phyloP scores from a whole-genome alignment of 2,113 vertebrate genomes.

The Calidris pygmaea region DNA sequence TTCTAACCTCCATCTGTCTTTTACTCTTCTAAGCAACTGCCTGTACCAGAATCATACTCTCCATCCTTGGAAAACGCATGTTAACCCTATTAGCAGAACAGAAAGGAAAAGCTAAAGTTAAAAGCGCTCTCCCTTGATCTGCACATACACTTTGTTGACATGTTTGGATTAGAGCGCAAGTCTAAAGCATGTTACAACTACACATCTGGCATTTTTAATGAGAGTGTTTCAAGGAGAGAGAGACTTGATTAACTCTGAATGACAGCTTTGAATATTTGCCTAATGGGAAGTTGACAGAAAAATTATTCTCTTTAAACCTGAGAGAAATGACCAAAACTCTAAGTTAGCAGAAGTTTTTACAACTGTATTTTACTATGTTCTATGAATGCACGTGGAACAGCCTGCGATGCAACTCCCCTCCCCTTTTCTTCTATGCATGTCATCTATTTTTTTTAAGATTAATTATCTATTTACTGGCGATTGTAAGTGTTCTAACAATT shows the following conservation, averaged over 20 bases:
- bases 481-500: neutral
- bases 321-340: neutral
- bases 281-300: neutral
- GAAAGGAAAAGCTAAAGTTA: neutral
- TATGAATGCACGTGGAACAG: neutral
- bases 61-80: neutral
- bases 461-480: neutral
- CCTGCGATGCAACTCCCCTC: neutral
- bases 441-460: neutral
- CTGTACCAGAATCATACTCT: neutral
- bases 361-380: neutral
- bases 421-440: neutral
- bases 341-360: neutral
- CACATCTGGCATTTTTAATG: neutral
- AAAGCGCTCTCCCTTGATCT: slow-evolving; percentile 15
- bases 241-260: neutral
- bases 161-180: neutral
- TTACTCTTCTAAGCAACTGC: neutral
- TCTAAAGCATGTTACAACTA: neutral
- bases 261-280: neutral
- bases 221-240: neutral
- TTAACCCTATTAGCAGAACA: slow-evolving; percentile 3
- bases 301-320: neutral
- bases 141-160: neutral
- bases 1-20: neutral